These are phyloP conservation scores for Helostoma temminkii DNA, from an alignment of 2,797 vertebrate species.

Conservation along the genomic window DNA sequence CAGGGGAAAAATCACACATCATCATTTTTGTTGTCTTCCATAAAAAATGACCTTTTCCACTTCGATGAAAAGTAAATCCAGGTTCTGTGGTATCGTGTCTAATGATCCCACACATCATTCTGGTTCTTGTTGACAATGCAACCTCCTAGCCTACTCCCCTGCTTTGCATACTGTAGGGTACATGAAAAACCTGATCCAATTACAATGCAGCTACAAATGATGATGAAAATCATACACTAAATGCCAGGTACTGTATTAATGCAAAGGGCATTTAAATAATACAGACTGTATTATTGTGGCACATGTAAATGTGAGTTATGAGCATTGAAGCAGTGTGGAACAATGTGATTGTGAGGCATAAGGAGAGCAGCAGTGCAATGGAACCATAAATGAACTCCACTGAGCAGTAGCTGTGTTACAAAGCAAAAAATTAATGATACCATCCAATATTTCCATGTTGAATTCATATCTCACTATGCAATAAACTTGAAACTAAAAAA, in stretches of 20 bases:
- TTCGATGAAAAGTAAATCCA: constrained; percentile 67
- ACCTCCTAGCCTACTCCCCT: constrained; percentile 18
- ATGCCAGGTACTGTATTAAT: constrained; percentile 55
- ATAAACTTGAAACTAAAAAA: constrained; percentile 32
- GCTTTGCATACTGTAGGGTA: constrained; percentile 20
- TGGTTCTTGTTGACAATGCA: constrained; percentile 65
- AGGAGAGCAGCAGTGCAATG: constrained; percentile 41
- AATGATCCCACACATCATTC: constrained; percentile 58
- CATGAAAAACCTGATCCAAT: constrained; percentile 47
- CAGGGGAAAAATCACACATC: constrained; percentile 44
- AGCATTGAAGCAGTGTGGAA: constrained; percentile 27
- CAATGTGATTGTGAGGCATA: constrained; percentile 46
- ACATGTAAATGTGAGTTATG: constrained; percentile 35
- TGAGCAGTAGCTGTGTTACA: constrained; percentile 43
- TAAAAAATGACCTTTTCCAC: constrained; percentile 79
- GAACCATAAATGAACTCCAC: constrained; percentile 52
- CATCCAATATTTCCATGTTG: constrained; percentile 25
- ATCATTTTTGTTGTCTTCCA: constrained; percentile 66
- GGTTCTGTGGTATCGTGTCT: constrained; percentile 54
- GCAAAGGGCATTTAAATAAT: constrained; percentile 63
- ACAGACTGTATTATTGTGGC: constrained; percentile 58
- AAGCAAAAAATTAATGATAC: constrained; percentile 37
- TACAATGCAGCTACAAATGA: constrained; percentile 51
- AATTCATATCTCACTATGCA: constrained; percentile 30
- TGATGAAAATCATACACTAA: constrained; percentile 54